Base-by-base conservation (phyloP, 2,888 invertebrate species). In the Meganola albula region DNA sequence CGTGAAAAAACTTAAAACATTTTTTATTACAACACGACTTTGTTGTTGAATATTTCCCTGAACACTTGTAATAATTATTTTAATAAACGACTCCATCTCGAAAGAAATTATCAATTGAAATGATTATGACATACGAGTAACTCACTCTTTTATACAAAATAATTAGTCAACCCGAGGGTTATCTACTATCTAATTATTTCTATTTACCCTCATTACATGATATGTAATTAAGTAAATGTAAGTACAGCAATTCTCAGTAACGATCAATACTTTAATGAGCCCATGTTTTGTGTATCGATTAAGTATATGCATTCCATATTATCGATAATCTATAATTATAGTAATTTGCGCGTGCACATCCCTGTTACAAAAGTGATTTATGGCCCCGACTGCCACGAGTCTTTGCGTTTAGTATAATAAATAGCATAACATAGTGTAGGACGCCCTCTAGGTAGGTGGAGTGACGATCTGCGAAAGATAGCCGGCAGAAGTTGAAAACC, bases 171-270 rank as follows among this genome's bases (percentile, higher is more conserved):
- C 16, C 6, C 6, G 16, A 16, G 16, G 6, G 16, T 16, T 16
- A 16, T 5, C 6, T 6, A 16, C 16, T 16, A 16, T 16, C 16
- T 22, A 6, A 1, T 24, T 4, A 16, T 6, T 16, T 16, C 16
- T n/a, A n/a, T n/a, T 16, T 6, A 16, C 16, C 16, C 16, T 16
- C 16, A 16, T 16, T 16, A 5, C 16, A 16, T 16, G 16, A 16
- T 16, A 6, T 16, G 16, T 16, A 16, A 16, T 16, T 16, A 16
- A 16, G 16, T 16, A 16, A 16, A 16, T 16, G 6, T 16, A 16
- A 16, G 16, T 16, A 6, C 6, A 16, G 16, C 16, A 8, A 21
- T 31, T 1, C 45, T 16, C 16, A 16, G 16, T 16, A 16, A 6
- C 16, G 16, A 16, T 16, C 16, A 16, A 16, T 6, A 6, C 16